Percentiles rank a stretch among this genome's conserved stretches.
Evolutionary conservation across 2,888 invertebrate genomes (phyloP).

Genomic region (Machimus atricapillus): DNA sequence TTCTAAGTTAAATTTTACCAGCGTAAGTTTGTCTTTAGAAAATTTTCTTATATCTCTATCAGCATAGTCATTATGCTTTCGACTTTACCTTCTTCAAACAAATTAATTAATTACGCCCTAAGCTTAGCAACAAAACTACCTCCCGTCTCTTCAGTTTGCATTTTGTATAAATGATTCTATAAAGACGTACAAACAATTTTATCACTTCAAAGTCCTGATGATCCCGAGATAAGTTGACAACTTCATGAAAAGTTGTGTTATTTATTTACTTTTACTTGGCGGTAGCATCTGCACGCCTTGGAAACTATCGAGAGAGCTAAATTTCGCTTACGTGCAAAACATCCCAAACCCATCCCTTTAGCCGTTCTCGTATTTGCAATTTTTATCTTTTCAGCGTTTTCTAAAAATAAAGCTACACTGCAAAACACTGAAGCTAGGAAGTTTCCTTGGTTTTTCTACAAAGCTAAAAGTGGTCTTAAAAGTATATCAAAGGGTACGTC

Average conservation of each 20-base stretch:
- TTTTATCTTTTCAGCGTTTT: not conserved
- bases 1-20: no score
- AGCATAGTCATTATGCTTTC: not conserved
- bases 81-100: not conserved
- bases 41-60: no score
- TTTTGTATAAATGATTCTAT: not conserved
- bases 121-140: not conserved
- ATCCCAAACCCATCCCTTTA: not conserved
- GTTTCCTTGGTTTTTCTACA: not conserved
- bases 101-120: not conserved
- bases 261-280: not conserved
- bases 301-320: not conserved
- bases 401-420: not conserved
- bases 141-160: not conserved
- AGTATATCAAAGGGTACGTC: not conserved
- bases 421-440: not conserved
- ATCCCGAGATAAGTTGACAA: not conserved
- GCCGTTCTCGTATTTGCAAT: not conserved
- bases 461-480: not conserved
- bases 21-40: no score
- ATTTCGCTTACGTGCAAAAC: not conserved
- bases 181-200: not conserved
- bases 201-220: not conserved
- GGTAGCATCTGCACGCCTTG: not conserved
- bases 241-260: not conserved